phyloP scores from a whole-genome alignment of 2,113 vertebrate species.

The Lampris megalopsis region DNA sequence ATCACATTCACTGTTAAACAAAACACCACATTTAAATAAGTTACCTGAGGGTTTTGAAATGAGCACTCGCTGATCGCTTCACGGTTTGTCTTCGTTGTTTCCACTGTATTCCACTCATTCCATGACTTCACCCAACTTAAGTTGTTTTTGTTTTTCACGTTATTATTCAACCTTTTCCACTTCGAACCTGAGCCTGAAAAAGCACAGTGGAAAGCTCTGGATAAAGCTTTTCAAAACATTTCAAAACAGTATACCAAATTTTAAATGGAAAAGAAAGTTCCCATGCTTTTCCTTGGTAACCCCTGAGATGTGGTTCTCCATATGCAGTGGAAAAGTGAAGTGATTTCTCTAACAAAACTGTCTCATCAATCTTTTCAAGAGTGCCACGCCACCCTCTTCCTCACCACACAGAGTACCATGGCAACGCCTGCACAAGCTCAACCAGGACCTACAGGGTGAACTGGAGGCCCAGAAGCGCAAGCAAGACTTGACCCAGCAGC shows the following conservation, averaged over 20 bases:
- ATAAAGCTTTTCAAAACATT: conserved; percentile 3
- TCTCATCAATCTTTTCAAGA: conserved; percentile 98
- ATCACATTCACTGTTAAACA: neutral
- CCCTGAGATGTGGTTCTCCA: conserved; percentile 95
- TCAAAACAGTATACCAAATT: neutral
- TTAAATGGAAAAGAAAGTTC: conserved; percentile 17
- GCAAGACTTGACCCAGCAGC: conserved; percentile 90
- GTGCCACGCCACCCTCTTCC: conserved; percentile 79
- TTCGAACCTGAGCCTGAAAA: conserved; percentile 72
- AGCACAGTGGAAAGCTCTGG: conserved; percentile 82
- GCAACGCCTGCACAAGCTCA: conserved; percentile 93
- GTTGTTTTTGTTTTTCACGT: conserved; percentile 5
- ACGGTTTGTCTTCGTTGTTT: neutral
- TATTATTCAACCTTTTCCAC: conserved; percentile 30
- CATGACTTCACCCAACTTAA: conserved; percentile 8
- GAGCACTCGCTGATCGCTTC: neutral
- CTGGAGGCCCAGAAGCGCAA: conserved; percentile 91
- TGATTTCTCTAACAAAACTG: conserved; percentile 91
- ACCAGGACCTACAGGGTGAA: conserved; percentile 91
- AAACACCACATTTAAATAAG: neutral
- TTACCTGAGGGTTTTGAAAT: neutral
- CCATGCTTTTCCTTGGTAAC: conserved; percentile 46
- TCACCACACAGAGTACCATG: conserved; percentile 86
- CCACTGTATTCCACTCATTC: neutral
- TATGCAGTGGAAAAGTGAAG: conserved; percentile 72